phyloP scores from a whole-genome alignment of 2,888 invertebrate species.

The Xestia sexstrigata region DNA sequence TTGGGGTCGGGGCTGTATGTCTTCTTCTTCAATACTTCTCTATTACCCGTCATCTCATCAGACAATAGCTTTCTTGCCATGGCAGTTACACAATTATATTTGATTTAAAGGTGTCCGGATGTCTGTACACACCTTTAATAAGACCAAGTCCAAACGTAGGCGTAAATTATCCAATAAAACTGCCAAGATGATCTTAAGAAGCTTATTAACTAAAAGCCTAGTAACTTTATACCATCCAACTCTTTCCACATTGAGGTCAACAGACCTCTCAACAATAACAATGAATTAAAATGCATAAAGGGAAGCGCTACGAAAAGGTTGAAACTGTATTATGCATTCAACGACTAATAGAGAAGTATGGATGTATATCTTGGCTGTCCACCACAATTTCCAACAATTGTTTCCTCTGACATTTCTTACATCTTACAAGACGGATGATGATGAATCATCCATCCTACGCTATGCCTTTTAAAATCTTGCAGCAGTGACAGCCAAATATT shows the following conservation, averaged over 20 bases:
- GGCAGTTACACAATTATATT: too few species aligned
- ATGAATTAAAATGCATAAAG: neutral
- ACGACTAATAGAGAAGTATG: neutral
- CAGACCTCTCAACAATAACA: neutral
- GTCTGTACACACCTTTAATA: slow-evolving; percentile 15
- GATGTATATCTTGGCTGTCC: neutral
- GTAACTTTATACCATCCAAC: neutral
- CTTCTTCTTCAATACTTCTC: too few species aligned
- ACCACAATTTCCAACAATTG: slow-evolving; percentile 9
- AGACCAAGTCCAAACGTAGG: slow-evolving; percentile 24
- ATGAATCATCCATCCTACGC: slow-evolving; percentile 27
- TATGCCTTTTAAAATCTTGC: slow-evolving; percentile 8
- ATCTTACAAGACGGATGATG: neutral
- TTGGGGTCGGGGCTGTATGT: too few species aligned
- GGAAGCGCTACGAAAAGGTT: neutral
- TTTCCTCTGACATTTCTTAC: neutral
- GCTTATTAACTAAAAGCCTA: slow-evolving; percentile 9
- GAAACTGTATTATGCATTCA: neutral
- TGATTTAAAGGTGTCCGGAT: too few species aligned
- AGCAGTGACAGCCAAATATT: neutral
- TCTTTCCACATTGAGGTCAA: slow-evolving; percentile 16
- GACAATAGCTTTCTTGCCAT: too few species aligned
- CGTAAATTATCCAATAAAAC: slow-evolving; percentile 43
- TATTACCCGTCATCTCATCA: too few species aligned
- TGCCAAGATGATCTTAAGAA: slow-evolving; percentile 16